phyloP scores from a whole-genome alignment of 1,140 invertebrate species.

The Uloborus diversus region DNA sequence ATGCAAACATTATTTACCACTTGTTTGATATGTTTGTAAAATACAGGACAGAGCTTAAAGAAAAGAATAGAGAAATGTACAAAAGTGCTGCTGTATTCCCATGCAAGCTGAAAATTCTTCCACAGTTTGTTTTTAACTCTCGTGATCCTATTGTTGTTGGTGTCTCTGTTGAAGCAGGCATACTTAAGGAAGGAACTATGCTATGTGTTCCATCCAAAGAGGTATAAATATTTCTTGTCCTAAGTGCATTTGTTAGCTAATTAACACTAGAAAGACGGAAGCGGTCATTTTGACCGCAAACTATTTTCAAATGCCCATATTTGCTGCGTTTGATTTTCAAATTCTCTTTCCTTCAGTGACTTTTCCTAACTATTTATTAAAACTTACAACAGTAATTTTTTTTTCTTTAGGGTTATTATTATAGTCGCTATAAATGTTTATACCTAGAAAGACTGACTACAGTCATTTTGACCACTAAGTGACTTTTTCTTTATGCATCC shows the following conservation, averaged over 20 bases:
- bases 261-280: no score
- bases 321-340: no score
- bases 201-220: constrained; percentile 96
- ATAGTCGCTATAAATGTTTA: no score
- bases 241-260: background rate
- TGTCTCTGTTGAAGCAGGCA: constrained; percentile 94
- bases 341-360: no score
- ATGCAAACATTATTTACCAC: constrained; percentile 99
- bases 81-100: constrained; percentile 98
- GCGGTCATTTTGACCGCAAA: no score
- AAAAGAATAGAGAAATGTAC: constrained; percentile 92
- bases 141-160: constrained; percentile 97
- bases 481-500: no score
- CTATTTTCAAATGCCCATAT: no score
- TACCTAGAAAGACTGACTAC: no score
- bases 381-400: no score
- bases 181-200: constrained; percentile 95
- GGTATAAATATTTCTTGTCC: constrained; percentile 65
- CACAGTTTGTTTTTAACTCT: constrained; percentile 96
- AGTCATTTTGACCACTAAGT: no score
- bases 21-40: constrained; percentile 97
- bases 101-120: constrained; percentile 87
- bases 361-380: no score
- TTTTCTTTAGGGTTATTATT: no score
- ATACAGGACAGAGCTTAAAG: constrained; percentile 92